Evolutionary conservation across 2,797 vertebrate species (phyloP).

Genomic region (Danio albolineatus): DNA sequence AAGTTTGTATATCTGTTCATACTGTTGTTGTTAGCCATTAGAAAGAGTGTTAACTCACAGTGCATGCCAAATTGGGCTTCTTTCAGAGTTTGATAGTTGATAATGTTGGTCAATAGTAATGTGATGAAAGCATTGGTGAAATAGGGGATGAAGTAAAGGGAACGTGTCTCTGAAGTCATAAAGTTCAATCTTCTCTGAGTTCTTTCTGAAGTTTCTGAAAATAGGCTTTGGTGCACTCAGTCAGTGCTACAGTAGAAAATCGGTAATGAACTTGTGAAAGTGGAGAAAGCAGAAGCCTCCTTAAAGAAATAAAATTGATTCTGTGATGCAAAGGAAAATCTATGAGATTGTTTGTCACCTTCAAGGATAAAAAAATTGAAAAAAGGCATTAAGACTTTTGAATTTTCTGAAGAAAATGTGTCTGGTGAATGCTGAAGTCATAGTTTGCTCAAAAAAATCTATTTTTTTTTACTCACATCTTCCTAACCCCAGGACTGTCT

Average conservation of each 20-base stretch:
- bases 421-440: background rate
- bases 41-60: background rate
- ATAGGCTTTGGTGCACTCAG: slow-evolving; percentile 11
- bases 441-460: background rate
- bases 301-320: background rate
- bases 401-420: background rate
- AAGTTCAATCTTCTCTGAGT: background rate
- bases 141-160: background rate
- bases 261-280: background rate
- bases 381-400: background rate
- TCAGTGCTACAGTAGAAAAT: background rate
- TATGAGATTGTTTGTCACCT: background rate
- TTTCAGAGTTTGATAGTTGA: slow-evolving; percentile 6
- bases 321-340: background rate
- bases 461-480: background rate
- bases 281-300: background rate
- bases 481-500: background rate
- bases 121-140: slow-evolving; percentile 9
- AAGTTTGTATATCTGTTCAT: background rate
- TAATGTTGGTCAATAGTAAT: background rate
- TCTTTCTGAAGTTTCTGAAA: background rate
- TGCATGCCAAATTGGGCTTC: background rate
- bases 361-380: background rate
- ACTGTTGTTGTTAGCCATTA: background rate
- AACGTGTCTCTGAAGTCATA: slow-evolving; percentile 8